Percentiles rank a stretch among this genome's conserved stretches.
These are phyloP conservation scores for Euura saliciscinereae DNA, from an alignment of 1,140 invertebrate species.

Conservation along the genomic window DNA sequence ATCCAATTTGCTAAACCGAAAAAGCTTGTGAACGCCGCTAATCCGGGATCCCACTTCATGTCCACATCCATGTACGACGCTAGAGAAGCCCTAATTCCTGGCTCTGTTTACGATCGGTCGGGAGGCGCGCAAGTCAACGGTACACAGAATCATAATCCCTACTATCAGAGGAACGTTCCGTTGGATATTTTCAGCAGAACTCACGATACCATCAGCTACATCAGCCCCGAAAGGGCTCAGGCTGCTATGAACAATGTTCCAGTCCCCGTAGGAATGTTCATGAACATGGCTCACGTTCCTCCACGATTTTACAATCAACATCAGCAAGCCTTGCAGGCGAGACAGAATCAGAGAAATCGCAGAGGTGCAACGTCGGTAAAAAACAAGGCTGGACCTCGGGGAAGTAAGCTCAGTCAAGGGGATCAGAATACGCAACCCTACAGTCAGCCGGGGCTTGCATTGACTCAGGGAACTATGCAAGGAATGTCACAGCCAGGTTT, in stretches of 20 bases:
- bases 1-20: slow-evolving; percentile 98
- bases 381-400: slow-evolving; percentile 39
- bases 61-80: slow-evolving; percentile 94
- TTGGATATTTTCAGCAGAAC: slow-evolving; percentile 69
- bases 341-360: slow-evolving; percentile 56
- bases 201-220: slow-evolving; percentile 93
- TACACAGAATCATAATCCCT: slow-evolving; percentile 53
- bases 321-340: slow-evolving; percentile 70
- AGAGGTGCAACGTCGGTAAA: slow-evolving; percentile 35
- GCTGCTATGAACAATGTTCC: slow-evolving; percentile 80
- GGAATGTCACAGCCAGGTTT: slow-evolving; percentile 75
- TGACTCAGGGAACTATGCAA: slow-evolving; percentile 74
- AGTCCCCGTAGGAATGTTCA: slow-evolving; percentile 94
- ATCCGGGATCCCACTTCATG: slow-evolving; percentile 97
- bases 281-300: slow-evolving; percentile 91
- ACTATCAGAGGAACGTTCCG: slow-evolving; percentile 58
- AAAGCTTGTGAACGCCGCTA: slow-evolving; percentile 90
- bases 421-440: slow-evolving; percentile 66
- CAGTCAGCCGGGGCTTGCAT: slow-evolving; percentile 64
- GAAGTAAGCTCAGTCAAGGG: slow-evolving; percentile 52
- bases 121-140: slow-evolving; percentile 60
- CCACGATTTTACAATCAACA: slow-evolving; percentile 87
- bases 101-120: slow-evolving; percentile 79
- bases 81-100: slow-evolving; percentile 87
- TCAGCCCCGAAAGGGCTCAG: slow-evolving; percentile 84